These are phyloP conservation scores for Bombylius major DNA, from an alignment of 2,888 invertebrate species.

Conservation along the genomic window DNA sequence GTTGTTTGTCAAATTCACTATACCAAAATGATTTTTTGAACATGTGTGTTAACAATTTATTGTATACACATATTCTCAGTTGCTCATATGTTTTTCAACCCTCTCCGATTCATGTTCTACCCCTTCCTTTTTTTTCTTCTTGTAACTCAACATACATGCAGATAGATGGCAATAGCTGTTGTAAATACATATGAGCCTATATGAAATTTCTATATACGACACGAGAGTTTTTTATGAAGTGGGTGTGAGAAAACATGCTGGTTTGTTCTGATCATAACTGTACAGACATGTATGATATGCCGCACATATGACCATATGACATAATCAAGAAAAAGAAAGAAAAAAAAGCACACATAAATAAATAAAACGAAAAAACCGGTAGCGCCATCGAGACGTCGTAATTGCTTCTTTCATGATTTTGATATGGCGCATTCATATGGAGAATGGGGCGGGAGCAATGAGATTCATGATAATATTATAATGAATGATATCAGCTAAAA, in stretches of 20 bases:
- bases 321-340: neutral
- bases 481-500: too few species aligned
- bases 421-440: neutral
- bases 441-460: too few species aligned
- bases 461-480: too few species aligned
- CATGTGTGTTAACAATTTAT: too few species aligned
- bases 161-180: neutral
- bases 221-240: too few species aligned
- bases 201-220: too few species aligned
- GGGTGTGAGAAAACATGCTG: neutral
- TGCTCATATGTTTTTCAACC: too few species aligned
- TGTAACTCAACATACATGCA: neutral
- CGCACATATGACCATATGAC: neutral
- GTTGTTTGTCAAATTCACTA: too few species aligned
- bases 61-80: neutral
- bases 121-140: neutral
- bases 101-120: neutral
- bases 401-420: conserved; percentile 16
- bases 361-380: conserved; percentile 3
- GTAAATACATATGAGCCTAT: too few species aligned
- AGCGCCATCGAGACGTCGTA: conserved; percentile 24
- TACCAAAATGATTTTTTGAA: too few species aligned
- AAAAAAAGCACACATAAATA: neutral
- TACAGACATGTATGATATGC: too few species aligned
- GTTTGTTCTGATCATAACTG: neutral